Conservation (phyloP, 2,113 vertebrate genomes). For the Sebastes schlegelii region DNA sequence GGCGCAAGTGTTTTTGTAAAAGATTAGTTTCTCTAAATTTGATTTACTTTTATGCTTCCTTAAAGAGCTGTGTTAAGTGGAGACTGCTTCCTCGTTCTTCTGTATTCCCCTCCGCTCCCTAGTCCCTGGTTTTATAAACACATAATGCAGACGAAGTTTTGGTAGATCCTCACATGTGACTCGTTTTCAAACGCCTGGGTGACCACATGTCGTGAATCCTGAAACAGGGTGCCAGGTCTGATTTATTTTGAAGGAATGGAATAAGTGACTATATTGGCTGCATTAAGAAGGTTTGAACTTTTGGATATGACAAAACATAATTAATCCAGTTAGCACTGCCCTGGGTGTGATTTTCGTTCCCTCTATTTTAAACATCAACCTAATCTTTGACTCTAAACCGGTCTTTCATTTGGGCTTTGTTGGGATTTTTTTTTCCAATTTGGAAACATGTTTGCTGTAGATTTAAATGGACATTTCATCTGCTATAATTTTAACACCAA, state of each 20-base stretch:
- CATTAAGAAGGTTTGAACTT: conserved; percentile 13
- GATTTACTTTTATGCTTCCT: conserved; percentile 71
- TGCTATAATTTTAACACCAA: conserved; percentile 6
- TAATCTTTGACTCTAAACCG: conserved; percentile 14
- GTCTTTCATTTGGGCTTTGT: conserved; percentile 23
- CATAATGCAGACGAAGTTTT: conserved; percentile 37
- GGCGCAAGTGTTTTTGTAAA: conserved; percentile 75
- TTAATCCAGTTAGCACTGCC: conserved; percentile 41
- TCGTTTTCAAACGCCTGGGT: conserved; percentile 41
- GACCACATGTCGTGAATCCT: conserved; percentile 13
- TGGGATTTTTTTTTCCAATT: conserved; percentile 2
- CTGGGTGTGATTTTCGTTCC: conserved; percentile 50
- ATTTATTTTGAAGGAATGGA: conserved; percentile 37
- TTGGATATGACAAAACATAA: conserved; percentile 11
- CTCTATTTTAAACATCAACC: conserved; percentile 22
- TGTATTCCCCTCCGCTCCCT: conserved; percentile 53
- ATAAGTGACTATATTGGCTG: conserved; percentile 27
- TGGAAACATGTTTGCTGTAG: conserved; percentile 15
- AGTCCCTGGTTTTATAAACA: conserved; percentile 56
- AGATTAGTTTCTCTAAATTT: conserved; percentile 67
- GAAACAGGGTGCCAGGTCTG: not conserved
- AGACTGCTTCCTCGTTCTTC: conserved; percentile 58
- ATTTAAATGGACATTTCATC: conserved; percentile 15
- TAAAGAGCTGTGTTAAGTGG: conserved; percentile 61
- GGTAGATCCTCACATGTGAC: conserved; percentile 35